These are phyloP conservation scores for Alauda arvensis DNA, from an alignment of 2,797 vertebrate species.

Conservation along the genomic window DNA sequence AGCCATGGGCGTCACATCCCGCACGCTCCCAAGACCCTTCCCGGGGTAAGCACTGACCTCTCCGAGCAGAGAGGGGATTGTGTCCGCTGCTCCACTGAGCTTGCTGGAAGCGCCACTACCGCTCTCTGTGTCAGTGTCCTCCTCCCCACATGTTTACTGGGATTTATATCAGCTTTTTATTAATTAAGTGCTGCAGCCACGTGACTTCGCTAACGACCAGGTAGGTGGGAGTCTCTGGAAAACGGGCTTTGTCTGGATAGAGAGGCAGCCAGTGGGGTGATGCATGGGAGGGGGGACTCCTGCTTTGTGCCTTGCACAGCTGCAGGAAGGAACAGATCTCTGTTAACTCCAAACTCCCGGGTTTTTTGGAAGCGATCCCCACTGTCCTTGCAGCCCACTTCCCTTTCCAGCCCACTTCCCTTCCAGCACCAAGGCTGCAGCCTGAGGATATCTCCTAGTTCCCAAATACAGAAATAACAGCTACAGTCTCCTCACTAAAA, in stretches of 20 bases:
- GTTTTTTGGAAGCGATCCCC: background rate
- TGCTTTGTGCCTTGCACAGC: background rate
- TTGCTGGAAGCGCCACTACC: background rate
- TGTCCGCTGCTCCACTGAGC: background rate
- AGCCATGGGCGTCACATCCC: accelerated
- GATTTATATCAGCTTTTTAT: constrained; percentile 32
- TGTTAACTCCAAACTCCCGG: background rate
- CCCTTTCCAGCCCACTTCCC: background rate
- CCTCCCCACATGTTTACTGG: background rate
- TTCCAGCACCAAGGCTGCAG: background rate
- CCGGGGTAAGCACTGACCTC: background rate
- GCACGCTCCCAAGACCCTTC: background rate
- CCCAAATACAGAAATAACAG: background rate
- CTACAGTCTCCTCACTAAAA: background rate
- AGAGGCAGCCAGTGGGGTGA: background rate
- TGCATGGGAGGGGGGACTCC: background rate
- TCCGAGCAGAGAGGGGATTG: background rate
- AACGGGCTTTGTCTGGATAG: background rate
- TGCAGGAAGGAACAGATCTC: background rate
- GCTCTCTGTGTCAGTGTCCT: background rate
- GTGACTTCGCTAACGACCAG: constrained; percentile 37
- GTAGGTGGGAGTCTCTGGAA: constrained; percentile 46
- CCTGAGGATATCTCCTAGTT: background rate
- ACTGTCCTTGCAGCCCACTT: background rate
- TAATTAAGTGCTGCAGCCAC: constrained; percentile 57